Conservation (phyloP, 1,140 invertebrate species). For the Drosophila persimilis region DNA sequence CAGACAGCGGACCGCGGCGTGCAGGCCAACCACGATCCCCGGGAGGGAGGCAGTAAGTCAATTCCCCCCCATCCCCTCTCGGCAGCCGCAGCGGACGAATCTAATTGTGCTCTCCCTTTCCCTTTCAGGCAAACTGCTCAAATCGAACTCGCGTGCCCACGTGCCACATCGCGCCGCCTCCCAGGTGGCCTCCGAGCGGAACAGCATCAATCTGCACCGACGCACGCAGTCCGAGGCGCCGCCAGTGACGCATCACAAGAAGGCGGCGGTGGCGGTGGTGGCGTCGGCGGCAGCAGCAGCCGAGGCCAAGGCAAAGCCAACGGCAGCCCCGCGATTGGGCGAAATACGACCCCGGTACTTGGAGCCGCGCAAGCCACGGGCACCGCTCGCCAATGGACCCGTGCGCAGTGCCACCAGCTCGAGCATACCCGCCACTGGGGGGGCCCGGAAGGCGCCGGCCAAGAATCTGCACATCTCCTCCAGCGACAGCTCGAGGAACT, state of each 20-base stretch:
- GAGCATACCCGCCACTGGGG: constrained; percentile 82
- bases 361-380: constrained; percentile 83
- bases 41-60: constrained; percentile 65
- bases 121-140: constrained; percentile 51
- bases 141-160: constrained; percentile 73
- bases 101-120: not conserved
- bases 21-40: constrained; percentile 68
- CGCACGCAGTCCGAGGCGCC: constrained; percentile 77
- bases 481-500: constrained; percentile 85
- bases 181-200: constrained; percentile 55
- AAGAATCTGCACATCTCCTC: constrained; percentile 79
- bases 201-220: constrained; percentile 66
- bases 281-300: not conserved
- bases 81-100: not conserved
- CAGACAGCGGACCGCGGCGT: constrained; percentile 76
- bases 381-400: constrained; percentile 75
- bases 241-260: constrained; percentile 42
- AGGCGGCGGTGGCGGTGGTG: not conserved
- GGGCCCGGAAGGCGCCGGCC: constrained; percentile 54
- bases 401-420: constrained; percentile 84
- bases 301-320: constrained; percentile 13
- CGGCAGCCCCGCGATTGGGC: constrained; percentile 54
- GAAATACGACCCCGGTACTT: constrained; percentile 85
- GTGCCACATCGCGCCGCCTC: constrained; percentile 71
- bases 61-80: too few species aligned